Evolutionary conservation across 2,113 vertebrate species (phyloP), one percentile per base, ranked within the genome.

Genomic region (Cottus gobio): DNA sequence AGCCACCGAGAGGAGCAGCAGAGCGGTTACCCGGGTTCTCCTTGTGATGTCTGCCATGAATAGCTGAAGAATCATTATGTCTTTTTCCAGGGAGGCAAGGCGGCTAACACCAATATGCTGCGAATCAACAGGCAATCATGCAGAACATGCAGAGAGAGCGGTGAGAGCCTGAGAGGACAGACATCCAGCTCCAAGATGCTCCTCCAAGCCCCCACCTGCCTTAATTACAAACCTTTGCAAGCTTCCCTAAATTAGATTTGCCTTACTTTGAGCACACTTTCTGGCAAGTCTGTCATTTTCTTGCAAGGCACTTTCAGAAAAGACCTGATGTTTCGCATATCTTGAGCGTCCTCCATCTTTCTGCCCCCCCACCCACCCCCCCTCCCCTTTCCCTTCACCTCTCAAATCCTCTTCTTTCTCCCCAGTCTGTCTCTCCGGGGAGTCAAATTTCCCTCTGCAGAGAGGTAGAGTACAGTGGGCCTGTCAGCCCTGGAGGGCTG

Each of bases 121-220:
- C 48, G 69, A 93, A 90, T 93, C 92, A 92, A 87, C 91, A 87
- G 87, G 79, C 90, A 89, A 80, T 90, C 91, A 86, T 90, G 91
- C 87, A 92, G 90, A 94, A 90, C 91, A 75, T 80, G 72, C 81
- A 84, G 79, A 67, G 79, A 67, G 42, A 84, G 37, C 72, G 73
- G 62, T 70, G 77, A 81, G 82, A 85, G 85, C 76, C 83, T 69
- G 69, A 75, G 86, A 86, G 84, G 73, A 82, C 73, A 85, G 71
- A 76, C 70, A 77, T 61, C 28, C 76, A 79, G 31, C 81, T 71
- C 64, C 22, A 36, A 76, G 58, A 79, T 67, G 52, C 77, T 77
- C 42, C 77, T 65, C 70, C 28, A 74, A 80, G 58, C 74, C 74
- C 71, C 79, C 82, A 48, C 71, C 64, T 69, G 48, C 68, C 80